Percentiles rank a stretch among this genome's conserved stretches.
Conservation (phyloP, 1,140 invertebrate species). For the Brachionus koreanus region DNA sequence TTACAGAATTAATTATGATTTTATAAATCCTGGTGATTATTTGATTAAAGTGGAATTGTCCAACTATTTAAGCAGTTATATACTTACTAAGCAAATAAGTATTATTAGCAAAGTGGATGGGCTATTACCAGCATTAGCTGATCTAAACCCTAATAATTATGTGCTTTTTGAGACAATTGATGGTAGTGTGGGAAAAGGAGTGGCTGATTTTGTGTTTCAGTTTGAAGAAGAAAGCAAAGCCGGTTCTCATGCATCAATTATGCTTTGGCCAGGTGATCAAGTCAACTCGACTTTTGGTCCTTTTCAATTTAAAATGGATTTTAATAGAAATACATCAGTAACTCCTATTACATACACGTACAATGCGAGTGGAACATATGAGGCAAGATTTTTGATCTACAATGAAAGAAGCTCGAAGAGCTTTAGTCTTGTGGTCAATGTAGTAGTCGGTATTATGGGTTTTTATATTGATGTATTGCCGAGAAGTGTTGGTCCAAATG, state of each 20-base stretch:
- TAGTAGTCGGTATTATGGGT: background rate
- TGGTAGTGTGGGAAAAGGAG: background rate
- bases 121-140: background rate
- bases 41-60: background rate
- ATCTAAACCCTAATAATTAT: constrained; percentile 5
- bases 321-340: constrained; percentile 18
- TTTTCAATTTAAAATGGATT: constrained; percentile 16
- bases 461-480: constrained; percentile 22
- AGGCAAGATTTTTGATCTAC: background rate
- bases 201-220: constrained; percentile 3
- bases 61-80: background rate
- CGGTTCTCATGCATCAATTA: constrained; percentile 6
- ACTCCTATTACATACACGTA: background rate
- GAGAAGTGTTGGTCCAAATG: background rate
- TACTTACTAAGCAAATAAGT: background rate
- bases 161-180: background rate
- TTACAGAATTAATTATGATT: background rate
- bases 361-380: background rate
- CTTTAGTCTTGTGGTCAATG: background rate
- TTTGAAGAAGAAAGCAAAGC: background rate
- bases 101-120: background rate
- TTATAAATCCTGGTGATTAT: constrained; percentile 20
- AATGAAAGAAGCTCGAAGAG: constrained; percentile 11
- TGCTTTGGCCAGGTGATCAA: constrained; percentile 18
- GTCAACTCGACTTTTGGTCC: background rate